phyloP scores from a whole-genome alignment of 37 sponge, comb jelly and placozoan species.

The Dysidea cf. avara region DNA sequence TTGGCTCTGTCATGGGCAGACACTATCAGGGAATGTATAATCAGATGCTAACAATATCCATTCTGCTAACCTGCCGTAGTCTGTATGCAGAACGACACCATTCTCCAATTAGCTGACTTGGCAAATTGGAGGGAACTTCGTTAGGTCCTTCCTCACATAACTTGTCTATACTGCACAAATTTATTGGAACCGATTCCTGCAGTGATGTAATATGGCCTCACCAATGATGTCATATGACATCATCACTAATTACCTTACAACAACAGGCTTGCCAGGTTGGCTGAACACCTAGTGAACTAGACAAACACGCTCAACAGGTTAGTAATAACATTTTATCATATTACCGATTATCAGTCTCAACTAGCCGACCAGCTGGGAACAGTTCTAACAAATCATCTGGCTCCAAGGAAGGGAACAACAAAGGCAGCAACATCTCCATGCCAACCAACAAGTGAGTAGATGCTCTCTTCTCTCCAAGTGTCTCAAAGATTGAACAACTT shows the following conservation, averaged over 20 bases:
- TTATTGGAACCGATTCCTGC: background rate
- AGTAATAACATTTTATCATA: too few species aligned
- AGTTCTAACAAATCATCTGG: background rate
- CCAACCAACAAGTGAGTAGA: slow-evolving; percentile 43
- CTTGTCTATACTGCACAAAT: background rate
- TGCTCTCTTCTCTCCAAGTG: slow-evolving; percentile 52
- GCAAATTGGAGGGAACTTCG: background rate
- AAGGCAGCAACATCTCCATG: slow-evolving; percentile 27
- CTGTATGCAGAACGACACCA: slow-evolving; percentile 18
- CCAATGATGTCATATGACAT: background rate
- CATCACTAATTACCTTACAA: background rate
- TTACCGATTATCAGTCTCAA: too few species aligned
- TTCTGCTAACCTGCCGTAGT: background rate
- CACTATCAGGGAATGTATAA: slow-evolving; percentile 11
- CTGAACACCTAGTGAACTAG: background rate
- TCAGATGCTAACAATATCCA: too few species aligned
- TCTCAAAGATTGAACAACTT: slow-evolving; percentile 50
- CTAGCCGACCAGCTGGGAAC: too few species aligned
- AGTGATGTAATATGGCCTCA: background rate
- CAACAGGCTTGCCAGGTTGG: slow-evolving; percentile 54
- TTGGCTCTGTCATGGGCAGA: slow-evolving; percentile 24
- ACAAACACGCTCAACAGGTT: background rate
- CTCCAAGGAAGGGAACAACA: slow-evolving; percentile 7
- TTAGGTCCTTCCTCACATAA: background rate
- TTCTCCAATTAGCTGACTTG: slow-evolving; percentile 6